These are phyloP conservation scores for Rhinoptilus africanus DNA, from an alignment of 2,113 vertebrate species.

Conservation along the genomic window DNA sequence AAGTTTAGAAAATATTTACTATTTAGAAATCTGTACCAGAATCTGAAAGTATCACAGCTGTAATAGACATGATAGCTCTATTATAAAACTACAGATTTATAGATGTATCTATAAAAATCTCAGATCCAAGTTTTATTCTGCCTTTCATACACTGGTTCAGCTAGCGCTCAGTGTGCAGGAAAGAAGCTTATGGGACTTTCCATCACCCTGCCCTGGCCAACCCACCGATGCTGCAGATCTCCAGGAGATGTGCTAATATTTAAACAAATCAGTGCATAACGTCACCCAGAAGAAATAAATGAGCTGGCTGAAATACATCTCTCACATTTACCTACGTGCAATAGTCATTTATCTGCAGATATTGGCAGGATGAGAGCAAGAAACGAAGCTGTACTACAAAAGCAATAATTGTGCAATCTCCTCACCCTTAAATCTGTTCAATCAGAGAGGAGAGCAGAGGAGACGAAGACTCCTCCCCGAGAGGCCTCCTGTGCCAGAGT, in stretches of 20 bases:
- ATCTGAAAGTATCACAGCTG: neutral
- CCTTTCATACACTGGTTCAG: neutral
- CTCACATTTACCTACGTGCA: neutral
- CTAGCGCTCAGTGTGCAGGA: neutral
- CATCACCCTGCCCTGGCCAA: neutral
- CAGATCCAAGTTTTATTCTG: neutral
- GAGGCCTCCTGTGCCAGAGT: neutral
- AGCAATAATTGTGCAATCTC: neutral
- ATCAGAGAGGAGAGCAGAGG: neutral
- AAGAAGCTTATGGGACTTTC: neutral
- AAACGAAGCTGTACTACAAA: neutral
- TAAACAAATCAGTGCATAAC: neutral
- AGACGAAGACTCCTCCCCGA: neutral
- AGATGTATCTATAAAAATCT: neutral
- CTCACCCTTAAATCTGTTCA: neutral
- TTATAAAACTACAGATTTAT: no score
- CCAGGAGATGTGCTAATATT: neutral
- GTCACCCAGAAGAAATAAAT: neutral
- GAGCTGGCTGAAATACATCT: neutral
- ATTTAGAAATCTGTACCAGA: neutral
- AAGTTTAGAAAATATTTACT: conserved; percentile 10
- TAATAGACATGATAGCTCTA: neutral
- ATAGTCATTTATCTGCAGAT: neutral
- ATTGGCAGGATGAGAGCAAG: neutral
- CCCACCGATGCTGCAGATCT: neutral